Base-by-base conservation (phyloP, 1,140 invertebrate species). In the Venustaconcha ellipsiformis region DNA sequence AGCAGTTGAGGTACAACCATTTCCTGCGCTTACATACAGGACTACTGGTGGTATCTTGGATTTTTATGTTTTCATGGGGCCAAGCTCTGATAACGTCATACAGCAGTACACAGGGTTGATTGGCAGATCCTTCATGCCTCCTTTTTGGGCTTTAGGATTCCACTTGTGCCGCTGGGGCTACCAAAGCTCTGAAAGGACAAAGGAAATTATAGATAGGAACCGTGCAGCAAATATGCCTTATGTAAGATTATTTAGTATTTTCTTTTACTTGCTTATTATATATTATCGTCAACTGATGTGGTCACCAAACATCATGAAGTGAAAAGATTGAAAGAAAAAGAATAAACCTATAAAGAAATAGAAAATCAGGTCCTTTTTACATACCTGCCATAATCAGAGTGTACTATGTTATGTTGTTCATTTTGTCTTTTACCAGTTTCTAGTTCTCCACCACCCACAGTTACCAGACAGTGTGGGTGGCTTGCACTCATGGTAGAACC, bases 141-240 rank as follows among this genome's bases (percentile, higher is more conserved):
- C 96, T 0, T 96, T 95, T 87, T 97, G 96, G 96, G 91, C 93
- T 1, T 92, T 97, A 1, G 96, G 96, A 17, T 97, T 96, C 89
- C 96, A 97, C 90, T 90, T 97, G 55, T 96, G 94, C 90, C 92
- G 94, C 17, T 90, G 80, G 23, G 89, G 89, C 20, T 88, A 89
- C 73, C 66, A 71, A 26, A 82, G 76, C 56, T 73, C 77, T 20
- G 73, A 79, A 17, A 78, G 83, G 20, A 65, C 88, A 30, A 87
- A 83, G 65, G 69, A 72, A 14, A 82, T 89, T 20, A 82, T 90
- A 92, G 92, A 94, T 78, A 92, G 92, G 81, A 96, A 93, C 72
- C 91, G 93, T 79, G 91, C 92, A 80, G 94, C 94, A 17, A 92
- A 93, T 60, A 94, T 96, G 83, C 95, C 95, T 71, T 93, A 95